These are phyloP conservation scores for Muscina levida DNA, from an alignment of 2,888 invertebrate genomes.

Conservation along the genomic window DNA sequence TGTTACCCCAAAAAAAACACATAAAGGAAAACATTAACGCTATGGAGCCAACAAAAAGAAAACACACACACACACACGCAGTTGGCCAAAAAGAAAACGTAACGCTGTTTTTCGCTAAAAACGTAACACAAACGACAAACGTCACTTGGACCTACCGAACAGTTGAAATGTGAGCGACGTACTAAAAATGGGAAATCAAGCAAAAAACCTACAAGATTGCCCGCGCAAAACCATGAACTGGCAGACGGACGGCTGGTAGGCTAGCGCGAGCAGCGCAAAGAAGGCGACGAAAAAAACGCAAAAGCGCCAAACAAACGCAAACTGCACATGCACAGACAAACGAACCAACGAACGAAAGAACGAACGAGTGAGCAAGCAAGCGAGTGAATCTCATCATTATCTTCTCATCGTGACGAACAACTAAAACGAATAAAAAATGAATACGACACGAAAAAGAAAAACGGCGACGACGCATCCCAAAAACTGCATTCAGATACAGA, in stretches of 20 bases:
- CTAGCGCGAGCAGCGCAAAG: neutral
- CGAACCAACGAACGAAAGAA: neutral
- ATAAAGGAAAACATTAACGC: conserved; percentile 1
- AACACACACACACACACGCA: neutral
- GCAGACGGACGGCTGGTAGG: neutral
- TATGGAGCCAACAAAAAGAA: conserved; percentile 4
- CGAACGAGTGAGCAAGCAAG: too few relatives aligned
- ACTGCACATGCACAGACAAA: conserved; percentile 1
- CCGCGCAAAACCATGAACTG: conserved; percentile 58
- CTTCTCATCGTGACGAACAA: neutral
- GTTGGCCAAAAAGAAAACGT: conserved; percentile 29
- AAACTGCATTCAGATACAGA: neutral
- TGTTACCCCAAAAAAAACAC: neutral
- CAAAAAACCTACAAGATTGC: conserved; percentile 62
- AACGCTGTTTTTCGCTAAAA: conserved; percentile 17
- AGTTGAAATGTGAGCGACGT: conserved; percentile 76
- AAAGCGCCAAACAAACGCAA: conserved; percentile 35
- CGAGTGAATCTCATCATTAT: too few relatives aligned
- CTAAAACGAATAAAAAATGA: too few relatives aligned
- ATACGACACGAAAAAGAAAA: too few relatives aligned
- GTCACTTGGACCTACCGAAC: conserved; percentile 73
- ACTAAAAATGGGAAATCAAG: conserved; percentile 68
- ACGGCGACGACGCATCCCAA: neutral
- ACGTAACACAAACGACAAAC: conserved; percentile 38
- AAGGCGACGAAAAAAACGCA: neutral